phyloP scores from a whole-genome alignment of 2,888 invertebrate genomes.

The Flexamia atlantica region DNA sequence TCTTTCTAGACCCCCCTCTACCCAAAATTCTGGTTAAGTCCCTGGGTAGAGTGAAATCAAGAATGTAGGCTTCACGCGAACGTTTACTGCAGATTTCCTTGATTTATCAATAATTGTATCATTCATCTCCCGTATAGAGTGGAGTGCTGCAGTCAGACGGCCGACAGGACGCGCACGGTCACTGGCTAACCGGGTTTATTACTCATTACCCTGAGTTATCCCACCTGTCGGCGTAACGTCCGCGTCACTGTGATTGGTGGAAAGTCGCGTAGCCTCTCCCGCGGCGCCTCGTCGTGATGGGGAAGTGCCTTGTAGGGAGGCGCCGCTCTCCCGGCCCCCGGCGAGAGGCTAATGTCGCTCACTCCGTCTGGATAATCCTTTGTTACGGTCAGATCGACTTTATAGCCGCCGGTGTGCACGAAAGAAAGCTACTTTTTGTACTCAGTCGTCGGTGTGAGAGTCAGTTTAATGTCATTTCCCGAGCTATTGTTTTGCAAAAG shows the following conservation, averaged over 20 bases:
- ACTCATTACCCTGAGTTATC: constrained; percentile 2
- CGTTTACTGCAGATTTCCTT: no score
- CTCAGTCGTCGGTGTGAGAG: no score
- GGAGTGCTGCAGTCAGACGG: no score
- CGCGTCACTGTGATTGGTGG: constrained; percentile 41
- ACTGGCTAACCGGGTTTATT: background rate
- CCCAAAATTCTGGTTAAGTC: no score
- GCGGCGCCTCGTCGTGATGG: constrained; percentile 3
- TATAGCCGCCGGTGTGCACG: background rate
- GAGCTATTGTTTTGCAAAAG: no score
- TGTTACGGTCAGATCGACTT: constrained; percentile 5
- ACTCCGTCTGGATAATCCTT: constrained; percentile 1
- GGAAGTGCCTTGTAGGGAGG: background rate
- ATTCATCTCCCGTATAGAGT: no score
- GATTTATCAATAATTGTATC: no score
- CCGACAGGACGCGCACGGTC: background rate
- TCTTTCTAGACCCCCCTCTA: no score
- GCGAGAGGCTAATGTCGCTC: constrained; percentile 7
- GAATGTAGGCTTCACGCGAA: no score
- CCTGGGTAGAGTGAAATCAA: no score
- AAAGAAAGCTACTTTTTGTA: background rate
- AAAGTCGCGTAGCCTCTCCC: constrained; percentile 13
- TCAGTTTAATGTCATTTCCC: no score
- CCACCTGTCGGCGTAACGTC: constrained; percentile 22
- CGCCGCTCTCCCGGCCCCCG: constrained; percentile 8